phyloP scores from a whole-genome alignment of 2,888 invertebrate genomes.

The Erynnis tages region DNA sequence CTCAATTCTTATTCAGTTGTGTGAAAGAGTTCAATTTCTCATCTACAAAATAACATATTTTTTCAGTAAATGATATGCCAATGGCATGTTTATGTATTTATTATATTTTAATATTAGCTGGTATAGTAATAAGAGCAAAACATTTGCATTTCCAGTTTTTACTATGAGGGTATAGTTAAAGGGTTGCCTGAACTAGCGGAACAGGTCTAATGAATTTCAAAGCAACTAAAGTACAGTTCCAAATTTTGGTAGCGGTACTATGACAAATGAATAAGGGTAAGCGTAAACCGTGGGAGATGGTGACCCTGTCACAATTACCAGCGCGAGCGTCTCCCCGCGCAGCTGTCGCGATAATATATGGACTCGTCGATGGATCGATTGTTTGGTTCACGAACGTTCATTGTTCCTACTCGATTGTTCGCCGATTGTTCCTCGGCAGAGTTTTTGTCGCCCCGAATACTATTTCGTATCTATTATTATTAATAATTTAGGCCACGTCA shows the following conservation, averaged over 20 bases:
- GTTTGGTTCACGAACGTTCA: slow-evolving; percentile 63
- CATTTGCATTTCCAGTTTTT: slow-evolving; percentile 8
- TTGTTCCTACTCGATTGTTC: slow-evolving; percentile 52
- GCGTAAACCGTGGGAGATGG: slow-evolving; percentile 65
- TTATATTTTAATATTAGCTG: slow-evolving; percentile 2
- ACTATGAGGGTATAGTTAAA: slow-evolving; percentile 7
- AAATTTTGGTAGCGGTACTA: slow-evolving; percentile 16
- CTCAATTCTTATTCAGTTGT: too few species aligned
- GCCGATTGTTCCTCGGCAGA: slow-evolving; percentile 33
- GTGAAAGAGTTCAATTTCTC: too few species aligned
- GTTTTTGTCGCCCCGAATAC: slow-evolving; percentile 33
- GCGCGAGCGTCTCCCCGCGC: slow-evolving; percentile 48
- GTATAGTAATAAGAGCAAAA: not conserved
- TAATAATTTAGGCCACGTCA: slow-evolving; percentile 28
- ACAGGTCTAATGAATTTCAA: slow-evolving; percentile 19
- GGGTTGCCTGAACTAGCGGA: slow-evolving; percentile 17
- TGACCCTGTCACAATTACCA: slow-evolving; percentile 51
- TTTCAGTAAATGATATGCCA: too few species aligned
- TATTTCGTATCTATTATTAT: slow-evolving; percentile 32
- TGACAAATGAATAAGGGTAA: slow-evolving; percentile 37
- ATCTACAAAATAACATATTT: too few species aligned
- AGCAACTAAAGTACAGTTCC: not conserved
- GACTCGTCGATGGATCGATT: slow-evolving; percentile 66
- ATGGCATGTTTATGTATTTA: too few species aligned
- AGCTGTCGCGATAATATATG: slow-evolving; percentile 68